phyloP scores from a whole-genome alignment of 2,113 vertebrate species.

The Pipra filicauda region DNA sequence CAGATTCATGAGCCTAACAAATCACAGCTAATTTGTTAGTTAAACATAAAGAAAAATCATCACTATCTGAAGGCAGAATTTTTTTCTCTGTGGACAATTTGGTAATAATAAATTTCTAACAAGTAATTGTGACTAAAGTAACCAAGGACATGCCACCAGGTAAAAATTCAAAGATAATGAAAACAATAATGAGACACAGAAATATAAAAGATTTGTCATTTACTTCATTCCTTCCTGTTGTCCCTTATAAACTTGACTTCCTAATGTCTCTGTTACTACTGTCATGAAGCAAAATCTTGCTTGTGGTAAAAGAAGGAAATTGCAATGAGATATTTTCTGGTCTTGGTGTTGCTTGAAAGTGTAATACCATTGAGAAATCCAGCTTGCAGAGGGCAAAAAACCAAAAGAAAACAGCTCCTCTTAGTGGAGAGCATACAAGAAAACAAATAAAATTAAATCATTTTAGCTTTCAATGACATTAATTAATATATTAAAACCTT shows the following conservation, averaged over 20 bases:
- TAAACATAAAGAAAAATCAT: background rate
- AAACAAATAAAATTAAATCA: background rate
- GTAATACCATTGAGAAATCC: background rate
- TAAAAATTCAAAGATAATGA: background rate
- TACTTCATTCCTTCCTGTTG: background rate
- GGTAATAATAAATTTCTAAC: background rate
- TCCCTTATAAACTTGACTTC: background rate
- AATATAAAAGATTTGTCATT: background rate
- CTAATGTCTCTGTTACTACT: background rate
- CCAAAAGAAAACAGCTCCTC: background rate
- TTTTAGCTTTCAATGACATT: background rate
- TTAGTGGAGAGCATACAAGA: background rate
- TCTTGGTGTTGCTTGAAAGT: background rate
- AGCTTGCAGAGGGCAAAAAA: background rate
- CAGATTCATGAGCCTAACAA: background rate
- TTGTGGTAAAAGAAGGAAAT: background rate
- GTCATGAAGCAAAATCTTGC: background rate
- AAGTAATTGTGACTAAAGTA: background rate
- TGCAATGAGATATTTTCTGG: accelerated
- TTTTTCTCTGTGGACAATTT: background rate
- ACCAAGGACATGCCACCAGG: background rate
- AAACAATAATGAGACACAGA: background rate
- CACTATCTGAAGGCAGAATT: background rate
- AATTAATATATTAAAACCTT: background rate
- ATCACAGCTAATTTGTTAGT: background rate